These are phyloP conservation scores for Noctua comes DNA, from an alignment of 2,888 invertebrate species.

Conservation along the genomic window DNA sequence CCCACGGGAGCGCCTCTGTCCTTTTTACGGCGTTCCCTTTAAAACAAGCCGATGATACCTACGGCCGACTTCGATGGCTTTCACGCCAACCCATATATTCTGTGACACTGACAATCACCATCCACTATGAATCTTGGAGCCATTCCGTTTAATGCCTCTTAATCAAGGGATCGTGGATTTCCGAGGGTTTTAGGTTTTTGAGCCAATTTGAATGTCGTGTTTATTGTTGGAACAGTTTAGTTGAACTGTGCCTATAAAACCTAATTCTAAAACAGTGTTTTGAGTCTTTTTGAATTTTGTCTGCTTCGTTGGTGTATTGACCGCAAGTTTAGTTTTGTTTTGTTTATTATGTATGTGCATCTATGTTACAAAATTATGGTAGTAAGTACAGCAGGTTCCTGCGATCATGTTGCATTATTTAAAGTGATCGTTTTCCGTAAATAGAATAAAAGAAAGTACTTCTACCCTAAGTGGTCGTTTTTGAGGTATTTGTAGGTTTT, in stretches of 20 bases:
- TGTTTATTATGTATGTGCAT: neutral
- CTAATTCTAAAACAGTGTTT: neutral
- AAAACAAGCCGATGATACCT: constrained; percentile 72
- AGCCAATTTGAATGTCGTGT: constrained; percentile 32
- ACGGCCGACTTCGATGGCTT: constrained; percentile 59
- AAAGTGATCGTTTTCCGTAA: neutral
- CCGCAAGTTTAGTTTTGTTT: neutral
- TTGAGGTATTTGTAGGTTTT: neutral
- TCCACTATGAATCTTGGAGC: constrained; percentile 55
- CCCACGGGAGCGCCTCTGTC: constrained; percentile 69
- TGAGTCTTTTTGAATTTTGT: neutral
- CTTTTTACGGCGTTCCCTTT: constrained; percentile 73
- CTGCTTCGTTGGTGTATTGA: neutral
- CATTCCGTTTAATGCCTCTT: constrained; percentile 56
- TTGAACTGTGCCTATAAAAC: neutral
- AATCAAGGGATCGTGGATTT: constrained; percentile 54
- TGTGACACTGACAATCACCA: constrained; percentile 62
- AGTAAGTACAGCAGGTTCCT: neutral
- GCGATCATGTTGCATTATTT: neutral
- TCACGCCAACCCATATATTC: constrained; percentile 62
- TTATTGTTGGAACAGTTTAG: neutral
- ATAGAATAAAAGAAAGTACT: neutral
- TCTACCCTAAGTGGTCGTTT: neutral
- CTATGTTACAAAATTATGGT: neutral
- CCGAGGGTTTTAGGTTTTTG: constrained; percentile 10